Percentiles rank a stretch among this genome's conserved stretches.
Conservation (phyloP, 64 coral and sea anemone species). For the Hydrozoanthus tunicans region DNA sequence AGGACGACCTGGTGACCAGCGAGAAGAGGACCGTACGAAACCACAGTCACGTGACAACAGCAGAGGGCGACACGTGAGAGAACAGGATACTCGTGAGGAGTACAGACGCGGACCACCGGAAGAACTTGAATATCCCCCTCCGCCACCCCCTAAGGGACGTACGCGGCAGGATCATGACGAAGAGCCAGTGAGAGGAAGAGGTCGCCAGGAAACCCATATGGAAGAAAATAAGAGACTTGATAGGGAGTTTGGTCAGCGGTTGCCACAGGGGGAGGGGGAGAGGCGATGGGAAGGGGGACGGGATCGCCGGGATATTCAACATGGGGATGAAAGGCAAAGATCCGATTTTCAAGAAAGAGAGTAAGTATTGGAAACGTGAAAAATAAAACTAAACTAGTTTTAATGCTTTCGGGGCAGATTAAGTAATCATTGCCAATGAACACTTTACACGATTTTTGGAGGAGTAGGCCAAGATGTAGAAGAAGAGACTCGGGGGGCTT, state of each 20-base stretch:
- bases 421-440: no score
- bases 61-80: slow-evolving; percentile 17
- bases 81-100: slow-evolving; percentile 35
- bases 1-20: slow-evolving; percentile 32
- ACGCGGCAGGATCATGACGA: slow-evolving; percentile 14
- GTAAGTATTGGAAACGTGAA: background rate
- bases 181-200: slow-evolving; percentile 29
- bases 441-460: no score
- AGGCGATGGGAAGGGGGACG: slow-evolving; percentile 52
- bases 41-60: slow-evolving; percentile 34
- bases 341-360: slow-evolving; percentile 37
- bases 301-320: slow-evolving; percentile 17
- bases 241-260: slow-evolving; percentile 12
- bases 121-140: slow-evolving; percentile 22
- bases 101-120: slow-evolving; percentile 30
- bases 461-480: no score
- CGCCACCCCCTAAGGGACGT: slow-evolving; percentile 34
- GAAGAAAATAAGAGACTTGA: slow-evolving; percentile 19
- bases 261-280: slow-evolving; percentile 33
- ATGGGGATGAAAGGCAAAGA: slow-evolving; percentile 35
- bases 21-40: slow-evolving; percentile 16
- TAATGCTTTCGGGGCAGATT: background rate
- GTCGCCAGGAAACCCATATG: slow-evolving; percentile 27
- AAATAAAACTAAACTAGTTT: background rate
- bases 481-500: no score